A percentile compares a stretch with the other conserved stretches of the same genome.
Conservation (phyloP, 2,113 vertebrate species). For the Cochlearius cochlearius region DNA sequence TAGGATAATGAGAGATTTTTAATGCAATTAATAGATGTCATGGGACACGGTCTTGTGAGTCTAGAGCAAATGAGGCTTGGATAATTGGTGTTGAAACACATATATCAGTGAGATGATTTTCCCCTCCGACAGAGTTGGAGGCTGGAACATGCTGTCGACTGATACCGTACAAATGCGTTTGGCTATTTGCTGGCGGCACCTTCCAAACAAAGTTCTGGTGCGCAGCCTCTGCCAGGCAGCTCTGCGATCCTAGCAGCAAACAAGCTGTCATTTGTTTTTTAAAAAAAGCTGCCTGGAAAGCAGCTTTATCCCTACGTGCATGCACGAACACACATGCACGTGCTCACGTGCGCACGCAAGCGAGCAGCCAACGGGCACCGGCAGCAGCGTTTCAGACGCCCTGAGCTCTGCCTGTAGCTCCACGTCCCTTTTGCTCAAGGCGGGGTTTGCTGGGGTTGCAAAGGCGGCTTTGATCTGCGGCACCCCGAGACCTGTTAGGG, state of each 20-base stretch:
- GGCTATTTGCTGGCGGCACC: not conserved
- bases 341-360: not conserved
- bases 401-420: not conserved
- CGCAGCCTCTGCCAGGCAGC: conserved; percentile 8
- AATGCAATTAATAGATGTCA: conserved; percentile 55
- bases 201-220: not conserved
- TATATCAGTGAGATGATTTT: not conserved
- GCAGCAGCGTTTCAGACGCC: rapidly evolving
- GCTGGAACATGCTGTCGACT: not conserved
- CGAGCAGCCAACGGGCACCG: not conserved
- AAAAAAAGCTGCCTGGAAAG: not conserved
- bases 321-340: rapidly evolving
- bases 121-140: not conserved
- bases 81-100: conserved; percentile 50
- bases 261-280: not conserved
- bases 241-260: conserved; percentile 6
- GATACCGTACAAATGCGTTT: not conserved
- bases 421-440: not conserved
- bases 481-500: not conserved
- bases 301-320: not conserved
- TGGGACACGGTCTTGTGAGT: conserved; percentile 43
- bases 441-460: not conserved
- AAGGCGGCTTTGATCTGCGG: not conserved
- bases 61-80: conserved; percentile 47
- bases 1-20: conserved; percentile 27